phyloP scores from a whole-genome alignment of 2,113 vertebrate genomes.

The Bubo blakistoni region DNA sequence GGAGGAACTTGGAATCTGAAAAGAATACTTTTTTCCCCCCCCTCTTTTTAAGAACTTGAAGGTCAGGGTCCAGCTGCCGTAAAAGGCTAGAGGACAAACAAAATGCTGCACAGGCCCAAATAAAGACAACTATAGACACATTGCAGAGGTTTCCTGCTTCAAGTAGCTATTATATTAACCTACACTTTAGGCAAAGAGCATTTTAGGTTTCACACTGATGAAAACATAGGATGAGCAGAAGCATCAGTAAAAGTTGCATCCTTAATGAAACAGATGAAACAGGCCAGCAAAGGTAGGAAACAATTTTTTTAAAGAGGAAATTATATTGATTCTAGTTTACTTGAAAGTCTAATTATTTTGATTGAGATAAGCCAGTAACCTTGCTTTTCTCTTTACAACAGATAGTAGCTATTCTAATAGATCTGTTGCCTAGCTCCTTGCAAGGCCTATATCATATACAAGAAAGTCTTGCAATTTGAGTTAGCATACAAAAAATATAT shows the following conservation, averaged over 20 bases:
- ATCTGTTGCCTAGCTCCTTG: conserved; percentile 39
- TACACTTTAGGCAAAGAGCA: conserved; percentile 73
- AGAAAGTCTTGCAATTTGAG: conserved; percentile 21
- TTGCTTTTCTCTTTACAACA: conserved; percentile 21
- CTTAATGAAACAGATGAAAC: conserved; percentile 78
- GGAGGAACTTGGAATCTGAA: conserved; percentile 86
- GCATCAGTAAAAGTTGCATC: conserved; percentile 75
- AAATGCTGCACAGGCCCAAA: conserved; percentile 89
- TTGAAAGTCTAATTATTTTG: conserved; percentile 63
- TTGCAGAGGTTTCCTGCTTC: conserved; percentile 72
- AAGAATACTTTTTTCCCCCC: conserved; percentile 75
- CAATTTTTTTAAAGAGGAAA: conserved; percentile 47
- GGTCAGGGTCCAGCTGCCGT: conserved; percentile 97
- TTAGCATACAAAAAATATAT: background rate
- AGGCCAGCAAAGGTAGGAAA: conserved; percentile 83
- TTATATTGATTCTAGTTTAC: conserved; percentile 55
- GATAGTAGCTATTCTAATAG: conserved; percentile 35
- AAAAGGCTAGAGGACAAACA: conserved; percentile 89
- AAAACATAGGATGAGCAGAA: conserved; percentile 75
- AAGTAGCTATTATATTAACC: conserved; percentile 74
- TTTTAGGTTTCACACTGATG: conserved; percentile 73
- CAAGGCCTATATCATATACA: conserved; percentile 52
- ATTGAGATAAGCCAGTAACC: conserved; percentile 33
- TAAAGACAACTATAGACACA: conserved; percentile 82
- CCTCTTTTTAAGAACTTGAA: conserved; percentile 82